Evolutionary conservation across 2,888 invertebrate species (phyloP).

Genomic region (Thymelicus acteon): DNA sequence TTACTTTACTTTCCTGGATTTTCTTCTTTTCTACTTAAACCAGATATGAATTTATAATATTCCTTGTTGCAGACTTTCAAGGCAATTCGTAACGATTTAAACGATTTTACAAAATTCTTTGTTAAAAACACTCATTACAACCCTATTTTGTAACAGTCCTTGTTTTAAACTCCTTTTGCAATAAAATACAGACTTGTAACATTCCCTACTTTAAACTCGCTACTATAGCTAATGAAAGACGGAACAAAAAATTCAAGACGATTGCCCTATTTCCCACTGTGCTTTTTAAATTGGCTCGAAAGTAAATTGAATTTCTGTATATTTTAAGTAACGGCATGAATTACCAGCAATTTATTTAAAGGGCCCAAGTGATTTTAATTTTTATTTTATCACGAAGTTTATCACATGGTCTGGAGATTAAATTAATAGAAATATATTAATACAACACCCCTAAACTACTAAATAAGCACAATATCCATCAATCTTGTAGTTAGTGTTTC

Average conservation of each 20-base stretch:
- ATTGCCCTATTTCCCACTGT: conserved; percentile 13
- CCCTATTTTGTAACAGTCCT: background rate
- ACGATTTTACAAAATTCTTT: background rate
- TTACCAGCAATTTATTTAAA: background rate
- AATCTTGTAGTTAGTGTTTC: too few species aligned
- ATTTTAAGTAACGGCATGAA: background rate
- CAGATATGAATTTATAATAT: background rate
- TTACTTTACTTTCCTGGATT: background rate
- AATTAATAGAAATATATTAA: too few species aligned
- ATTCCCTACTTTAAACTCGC: background rate
- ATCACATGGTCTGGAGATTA: too few species aligned
- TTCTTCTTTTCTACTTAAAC: background rate
- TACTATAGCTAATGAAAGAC: conserved; percentile 6
- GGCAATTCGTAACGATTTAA: background rate
- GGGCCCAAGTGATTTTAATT: too few species aligned
- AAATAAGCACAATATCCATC: too few species aligned
- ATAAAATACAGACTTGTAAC: background rate
- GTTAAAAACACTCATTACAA: background rate
- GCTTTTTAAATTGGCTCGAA: conserved; percentile 1
- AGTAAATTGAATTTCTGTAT: background rate
- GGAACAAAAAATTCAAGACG: conserved; percentile 11
- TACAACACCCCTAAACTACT: too few species aligned
- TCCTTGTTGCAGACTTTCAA: background rate
- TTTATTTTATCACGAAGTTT: too few species aligned
- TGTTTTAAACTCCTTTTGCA: background rate